These are phyloP conservation scores for Spea multiplicata DNA, from an alignment of 2,113 vertebrate species.

Conservation along the genomic window DNA sequence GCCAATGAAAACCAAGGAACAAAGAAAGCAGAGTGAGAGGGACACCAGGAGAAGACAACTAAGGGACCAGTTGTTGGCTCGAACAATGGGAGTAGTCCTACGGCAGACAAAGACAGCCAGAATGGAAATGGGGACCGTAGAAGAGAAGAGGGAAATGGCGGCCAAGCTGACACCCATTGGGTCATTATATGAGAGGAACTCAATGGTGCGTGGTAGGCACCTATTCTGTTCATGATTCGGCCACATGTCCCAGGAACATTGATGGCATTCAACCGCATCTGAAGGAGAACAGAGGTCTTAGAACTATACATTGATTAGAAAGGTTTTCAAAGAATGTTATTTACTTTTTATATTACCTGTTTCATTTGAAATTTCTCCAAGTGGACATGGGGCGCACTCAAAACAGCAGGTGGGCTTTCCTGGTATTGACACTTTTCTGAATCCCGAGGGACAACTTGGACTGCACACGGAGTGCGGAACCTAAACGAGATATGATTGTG, in stretches of 20 bases:
- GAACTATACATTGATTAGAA: not conserved
- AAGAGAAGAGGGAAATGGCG: not conserved
- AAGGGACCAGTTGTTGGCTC: conserved; percentile 34
- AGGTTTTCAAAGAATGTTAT: not conserved
- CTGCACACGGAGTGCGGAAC: conserved; percentile 16
- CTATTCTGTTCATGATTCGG: conserved; percentile 20
- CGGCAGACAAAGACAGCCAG: conserved; percentile 7
- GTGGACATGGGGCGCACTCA: conserved; percentile 20
- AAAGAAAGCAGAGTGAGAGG: conserved; percentile 34
- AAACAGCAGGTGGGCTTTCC: conserved; percentile 29
- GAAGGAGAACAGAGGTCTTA: not conserved
- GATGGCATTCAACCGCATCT: conserved; percentile 28
- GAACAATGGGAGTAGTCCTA: conserved; percentile 15
- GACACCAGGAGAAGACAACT: conserved; percentile 39
- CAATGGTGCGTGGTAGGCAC: conserved; percentile 18
- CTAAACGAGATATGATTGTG: not conserved
- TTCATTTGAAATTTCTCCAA: conserved; percentile 17
- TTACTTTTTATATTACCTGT: not conserved
- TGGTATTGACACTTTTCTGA: conserved; percentile 7
- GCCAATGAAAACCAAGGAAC: conserved; percentile 32
- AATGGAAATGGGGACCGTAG: not conserved
- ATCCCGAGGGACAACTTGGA: conserved; percentile 27
- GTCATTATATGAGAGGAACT: conserved; percentile 33
- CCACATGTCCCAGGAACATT: conserved; percentile 37
- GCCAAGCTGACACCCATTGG: conserved; percentile 6